Evolutionary conservation across 2,797 vertebrate genomes (phyloP).

Genomic region (Bradypodion ventrale): DNA sequence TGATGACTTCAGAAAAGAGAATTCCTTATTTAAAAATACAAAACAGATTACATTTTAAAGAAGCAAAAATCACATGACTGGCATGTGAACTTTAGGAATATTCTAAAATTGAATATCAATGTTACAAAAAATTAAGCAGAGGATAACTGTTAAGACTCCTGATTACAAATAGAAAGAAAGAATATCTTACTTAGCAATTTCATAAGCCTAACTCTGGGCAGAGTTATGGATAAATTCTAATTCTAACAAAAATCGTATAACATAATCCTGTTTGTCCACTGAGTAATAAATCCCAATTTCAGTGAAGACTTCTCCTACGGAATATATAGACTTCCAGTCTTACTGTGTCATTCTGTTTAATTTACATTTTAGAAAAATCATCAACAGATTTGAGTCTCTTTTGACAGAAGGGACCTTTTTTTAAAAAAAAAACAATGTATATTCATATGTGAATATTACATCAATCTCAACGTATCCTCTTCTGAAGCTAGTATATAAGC

Average conservation of each 20-base stretch:
- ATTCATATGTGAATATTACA: neutral
- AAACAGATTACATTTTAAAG: neutral
- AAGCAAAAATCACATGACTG: slow-evolving; percentile 12
- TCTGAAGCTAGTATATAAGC: neutral
- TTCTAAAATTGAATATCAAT: slow-evolving; percentile 3
- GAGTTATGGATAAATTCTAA: neutral
- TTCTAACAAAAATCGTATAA: neutral
- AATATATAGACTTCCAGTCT: neutral
- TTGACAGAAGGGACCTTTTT: neutral
- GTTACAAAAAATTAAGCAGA: neutral
- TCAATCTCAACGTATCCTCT: neutral
- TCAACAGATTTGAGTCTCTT: neutral
- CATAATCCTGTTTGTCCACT: neutral
- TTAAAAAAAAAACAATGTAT: neutral
- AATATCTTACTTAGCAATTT: neutral
- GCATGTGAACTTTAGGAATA: slow-evolving; percentile 21
- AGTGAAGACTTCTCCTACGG: neutral
- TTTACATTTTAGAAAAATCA: neutral
- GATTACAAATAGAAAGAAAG: neutral
- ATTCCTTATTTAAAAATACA: neutral
- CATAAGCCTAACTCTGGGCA: neutral
- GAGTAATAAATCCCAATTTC: neutral
- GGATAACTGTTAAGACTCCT: neutral
- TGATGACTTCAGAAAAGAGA: neutral
- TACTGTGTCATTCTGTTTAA: neutral